These are phyloP conservation scores for Andrena hattorfiana DNA, from an alignment of 2,888 invertebrate species.

Conservation along the genomic window DNA sequence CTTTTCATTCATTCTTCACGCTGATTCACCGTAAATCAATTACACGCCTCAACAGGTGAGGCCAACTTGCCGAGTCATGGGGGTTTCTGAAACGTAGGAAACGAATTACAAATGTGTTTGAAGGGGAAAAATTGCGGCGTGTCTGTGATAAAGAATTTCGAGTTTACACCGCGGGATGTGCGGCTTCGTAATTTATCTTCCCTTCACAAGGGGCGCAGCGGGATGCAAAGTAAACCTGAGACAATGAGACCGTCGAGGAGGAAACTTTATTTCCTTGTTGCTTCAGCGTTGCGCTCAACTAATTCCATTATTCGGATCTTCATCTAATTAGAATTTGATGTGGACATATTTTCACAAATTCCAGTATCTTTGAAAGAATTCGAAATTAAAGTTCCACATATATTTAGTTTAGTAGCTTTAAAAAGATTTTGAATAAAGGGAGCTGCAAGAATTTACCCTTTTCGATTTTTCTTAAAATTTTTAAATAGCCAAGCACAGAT, in stretches of 20 bases:
- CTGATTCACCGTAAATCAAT: slow-evolving; percentile 9
- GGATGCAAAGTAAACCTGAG: slow-evolving; percentile 45
- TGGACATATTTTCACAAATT: neutral
- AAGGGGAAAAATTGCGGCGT: slow-evolving; percentile 19
- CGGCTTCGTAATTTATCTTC: slow-evolving; percentile 67
- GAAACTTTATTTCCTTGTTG: slow-evolving; percentile 17
- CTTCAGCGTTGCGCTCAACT: neutral
- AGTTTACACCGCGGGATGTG: slow-evolving; percentile 67
- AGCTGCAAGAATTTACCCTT: too few relatives aligned
- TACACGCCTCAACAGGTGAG: slow-evolving; percentile 2
- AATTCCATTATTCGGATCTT: neutral
- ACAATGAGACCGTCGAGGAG: slow-evolving; percentile 25
- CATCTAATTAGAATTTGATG: neutral
- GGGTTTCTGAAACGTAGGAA: slow-evolving; percentile 27
- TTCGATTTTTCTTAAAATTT: too few relatives aligned
- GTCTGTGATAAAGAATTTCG: slow-evolving; percentile 63
- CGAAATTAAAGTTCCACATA: neutral
- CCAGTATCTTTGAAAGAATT: neutral
- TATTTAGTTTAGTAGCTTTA: too few relatives aligned
- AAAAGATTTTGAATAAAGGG: too few relatives aligned
- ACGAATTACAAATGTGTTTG: slow-evolving; percentile 29
- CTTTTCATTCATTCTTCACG: neutral
- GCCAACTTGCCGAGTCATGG: slow-evolving; percentile 23
- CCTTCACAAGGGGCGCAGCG: slow-evolving; percentile 46
- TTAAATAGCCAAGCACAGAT: too few relatives aligned